A percentile compares a stretch with the other conserved stretches of the same genome.
Evolutionary conservation across 2,888 invertebrate species (phyloP).

Genomic region (Nymphalis polychloros): DNA sequence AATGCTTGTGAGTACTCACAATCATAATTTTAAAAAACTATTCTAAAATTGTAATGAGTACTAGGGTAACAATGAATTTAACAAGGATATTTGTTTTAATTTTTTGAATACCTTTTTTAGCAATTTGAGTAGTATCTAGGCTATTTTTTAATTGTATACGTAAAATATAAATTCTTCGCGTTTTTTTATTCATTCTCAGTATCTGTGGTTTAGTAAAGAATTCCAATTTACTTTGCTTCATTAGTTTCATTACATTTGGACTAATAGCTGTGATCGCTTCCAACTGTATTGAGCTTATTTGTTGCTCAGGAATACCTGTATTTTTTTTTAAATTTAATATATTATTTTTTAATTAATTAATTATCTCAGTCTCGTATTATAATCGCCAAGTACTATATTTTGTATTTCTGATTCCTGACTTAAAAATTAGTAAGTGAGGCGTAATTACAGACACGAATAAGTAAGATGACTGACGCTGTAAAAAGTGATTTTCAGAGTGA

Average conservation of each 20-base stretch:
- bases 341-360: not conserved
- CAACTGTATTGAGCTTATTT: slow-evolving; percentile 65
- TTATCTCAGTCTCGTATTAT: not conserved
- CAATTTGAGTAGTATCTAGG: slow-evolving; percentile 60
- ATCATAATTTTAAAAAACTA: too few species aligned
- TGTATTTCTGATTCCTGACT: not conserved
- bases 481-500: too few species aligned
- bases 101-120: slow-evolving; percentile 41
- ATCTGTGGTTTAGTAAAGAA: slow-evolving; percentile 71
- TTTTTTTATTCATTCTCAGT: slow-evolving; percentile 60
- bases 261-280: slow-evolving; percentile 67
- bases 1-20: too few species aligned
- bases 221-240: slow-evolving; percentile 61
- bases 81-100: slow-evolving; percentile 17
- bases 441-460: too few species aligned
- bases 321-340: slow-evolving; percentile 12
- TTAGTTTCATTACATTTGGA: slow-evolving; percentile 56
- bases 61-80: slow-evolving; percentile 20
- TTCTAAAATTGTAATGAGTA: slow-evolving; percentile 14
- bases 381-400: too few species aligned
- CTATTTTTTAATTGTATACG: slow-evolving; percentile 64
- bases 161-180: slow-evolving; percentile 65
- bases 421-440: too few species aligned
- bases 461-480: too few species aligned
- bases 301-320: slow-evolving; percentile 60